phyloP scores from a whole-genome alignment of 2,113 vertebrate species.

The Scolopax mira region DNA sequence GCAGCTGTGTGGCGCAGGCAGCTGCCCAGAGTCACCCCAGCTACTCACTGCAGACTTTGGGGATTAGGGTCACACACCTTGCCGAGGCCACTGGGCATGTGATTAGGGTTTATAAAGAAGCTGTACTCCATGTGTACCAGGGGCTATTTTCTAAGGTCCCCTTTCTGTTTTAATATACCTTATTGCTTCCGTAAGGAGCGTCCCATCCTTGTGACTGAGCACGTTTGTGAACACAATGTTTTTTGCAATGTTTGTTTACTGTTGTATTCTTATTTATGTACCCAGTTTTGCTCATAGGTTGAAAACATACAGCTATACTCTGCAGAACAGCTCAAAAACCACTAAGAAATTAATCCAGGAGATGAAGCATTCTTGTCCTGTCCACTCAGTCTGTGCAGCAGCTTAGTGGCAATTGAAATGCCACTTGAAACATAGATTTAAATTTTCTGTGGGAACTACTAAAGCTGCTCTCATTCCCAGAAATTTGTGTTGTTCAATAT shows the following conservation, averaged over 20 bases:
- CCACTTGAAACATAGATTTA: background rate
- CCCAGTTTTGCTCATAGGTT: background rate
- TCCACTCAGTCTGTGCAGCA: background rate
- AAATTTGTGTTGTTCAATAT: background rate
- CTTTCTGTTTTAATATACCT: background rate
- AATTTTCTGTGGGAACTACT: background rate
- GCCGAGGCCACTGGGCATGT: rapidly evolving
- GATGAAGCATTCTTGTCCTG: background rate
- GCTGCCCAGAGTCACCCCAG: background rate
- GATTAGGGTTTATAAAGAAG: background rate
- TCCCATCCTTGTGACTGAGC: background rate
- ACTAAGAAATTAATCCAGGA: background rate
- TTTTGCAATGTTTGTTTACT: background rate
- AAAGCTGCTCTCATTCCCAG: background rate
- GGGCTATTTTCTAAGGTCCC: background rate
- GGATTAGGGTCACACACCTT: background rate
- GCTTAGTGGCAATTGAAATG: background rate
- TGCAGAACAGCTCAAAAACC: background rate
- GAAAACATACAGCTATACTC: background rate
- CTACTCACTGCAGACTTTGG: background rate
- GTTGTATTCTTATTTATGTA: background rate
- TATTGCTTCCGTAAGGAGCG: background rate
- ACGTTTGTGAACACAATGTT: background rate
- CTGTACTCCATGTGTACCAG: background rate
- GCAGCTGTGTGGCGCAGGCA: background rate